Base-by-base conservation (phyloP, 2,113 vertebrate species). In the Callocephalon fimbriatum region DNA sequence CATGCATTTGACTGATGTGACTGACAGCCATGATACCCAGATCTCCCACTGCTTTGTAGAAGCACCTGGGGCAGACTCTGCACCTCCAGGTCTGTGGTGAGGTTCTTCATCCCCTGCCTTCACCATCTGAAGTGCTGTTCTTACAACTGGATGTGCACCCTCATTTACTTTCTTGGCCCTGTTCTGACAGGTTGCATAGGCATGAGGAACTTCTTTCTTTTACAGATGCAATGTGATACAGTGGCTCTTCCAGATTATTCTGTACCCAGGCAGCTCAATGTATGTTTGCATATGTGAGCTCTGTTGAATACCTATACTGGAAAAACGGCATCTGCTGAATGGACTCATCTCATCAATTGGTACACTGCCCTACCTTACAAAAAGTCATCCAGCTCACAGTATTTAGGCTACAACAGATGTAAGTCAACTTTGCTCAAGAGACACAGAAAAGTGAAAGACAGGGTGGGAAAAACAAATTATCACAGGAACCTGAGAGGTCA, bases 1-100 rank as follows among this genome's bases (percentile, higher is more conserved):
- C 0, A 0, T 29, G 58, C 0, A 0, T 35, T 74, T 12, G 54
- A 3, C 32, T 6, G 10, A 3, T 3, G 27, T 31, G 4, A 8
- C n/a, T 6, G 37, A 21, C 47, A 37, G 0, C 32, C 3, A 1
- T 0, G 1, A 4, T 1, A 9, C 0, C 35, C 1, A 0, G 16
- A 10, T 25, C 42, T 22, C 40, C 40, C 45, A 3, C 4, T 12
- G 1, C 19, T 20, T 6, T 7, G 50, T 19, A 1, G 23, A 3
- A 9, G 54, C 48, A 10, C 27, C 6, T 4, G 6, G 32, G 27
- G 22, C 42, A 35, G 20, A 0, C 44, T 6, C 4, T 3, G 27
- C 3, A 7, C 1, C 0, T 5, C 18, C 58, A 5, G 22, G 2
- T 22, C 35, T 50, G 26, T 12, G 19, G 56, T 2, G 17, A 42